Percentiles rank a stretch among this genome's conserved stretches.
Evolutionary conservation across 23 tunicate genomes (phyloP).

Genomic region (Halocynthia aurantium): DNA sequence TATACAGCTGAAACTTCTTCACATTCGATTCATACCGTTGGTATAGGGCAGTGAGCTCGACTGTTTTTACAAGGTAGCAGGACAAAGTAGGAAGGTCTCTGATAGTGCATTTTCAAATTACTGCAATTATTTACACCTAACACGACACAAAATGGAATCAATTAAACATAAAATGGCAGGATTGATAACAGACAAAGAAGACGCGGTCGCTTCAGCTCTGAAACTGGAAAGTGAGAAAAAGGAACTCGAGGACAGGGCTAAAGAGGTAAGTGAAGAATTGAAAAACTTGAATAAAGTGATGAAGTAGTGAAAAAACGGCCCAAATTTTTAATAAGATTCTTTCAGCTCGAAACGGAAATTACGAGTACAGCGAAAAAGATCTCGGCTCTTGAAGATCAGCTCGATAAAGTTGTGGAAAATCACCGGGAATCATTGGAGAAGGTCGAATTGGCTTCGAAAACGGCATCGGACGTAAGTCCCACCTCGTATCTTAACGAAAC

Average conservation of each 20-base stretch:
- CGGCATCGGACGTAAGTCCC: conserved; percentile 15
- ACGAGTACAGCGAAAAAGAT: conserved; percentile 18
- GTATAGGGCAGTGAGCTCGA: too few species aligned
- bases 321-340: not conserved
- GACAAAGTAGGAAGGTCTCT: too few species aligned
- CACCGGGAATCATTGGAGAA: conserved; percentile 18
- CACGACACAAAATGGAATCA: conserved; percentile 62
- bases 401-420: conserved; percentile 16
- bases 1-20: too few species aligned
- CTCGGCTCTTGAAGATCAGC: conserved; percentile 21
- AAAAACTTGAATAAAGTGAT: not conserved
- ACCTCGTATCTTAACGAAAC: not conserved
- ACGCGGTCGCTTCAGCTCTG: conserved; percentile 69
- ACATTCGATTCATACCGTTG: too few species aligned
- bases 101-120: too few species aligned
- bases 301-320: not conserved
- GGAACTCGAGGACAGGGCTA: conserved; percentile 54
- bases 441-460: conserved; percentile 14
- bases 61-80: too few species aligned
- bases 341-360: conserved; percentile 21
- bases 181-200: conserved; percentile 84
- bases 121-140: too few species aligned
- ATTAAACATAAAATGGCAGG: conserved; percentile 97
- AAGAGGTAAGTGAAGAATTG: conserved; percentile 28
- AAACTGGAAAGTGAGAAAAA: conserved; percentile 63